These are phyloP conservation scores for Microctonus aethiopoides DNA, from an alignment of 2,888 invertebrate species.

Conservation along the genomic window DNA sequence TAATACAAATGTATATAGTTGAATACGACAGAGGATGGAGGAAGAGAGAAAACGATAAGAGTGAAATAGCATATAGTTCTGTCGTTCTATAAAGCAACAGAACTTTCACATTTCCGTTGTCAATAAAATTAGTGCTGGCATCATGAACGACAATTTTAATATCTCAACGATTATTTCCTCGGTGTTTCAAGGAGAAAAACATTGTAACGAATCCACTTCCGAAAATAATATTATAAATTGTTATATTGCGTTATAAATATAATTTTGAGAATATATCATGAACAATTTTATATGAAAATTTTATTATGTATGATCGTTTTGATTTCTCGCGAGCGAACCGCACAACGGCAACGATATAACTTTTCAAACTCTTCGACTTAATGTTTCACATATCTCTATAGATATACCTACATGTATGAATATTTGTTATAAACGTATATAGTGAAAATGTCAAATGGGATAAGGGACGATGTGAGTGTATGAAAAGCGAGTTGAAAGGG, in stretches of 20 bases:
- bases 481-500: not conserved
- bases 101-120: slow-evolving; percentile 30
- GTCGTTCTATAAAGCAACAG: slow-evolving; percentile 12
- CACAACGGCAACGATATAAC: not conserved
- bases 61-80: not conserved
- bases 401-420: not conserved
- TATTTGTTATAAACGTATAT: not conserved
- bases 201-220: not conserved
- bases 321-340: not conserved
- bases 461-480: not conserved
- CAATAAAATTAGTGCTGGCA: slow-evolving; percentile 33
- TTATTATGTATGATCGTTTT: not conserved
- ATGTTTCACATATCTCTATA: not conserved
- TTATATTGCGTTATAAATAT: not conserved
- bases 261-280: not conserved
- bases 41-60: not conserved
- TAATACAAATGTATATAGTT: not conserved
- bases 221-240: not conserved
- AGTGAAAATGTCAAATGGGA: not conserved
- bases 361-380: not conserved
- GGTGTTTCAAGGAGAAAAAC: not conserved
- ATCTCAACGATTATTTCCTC: slow-evolving; percentile 26
- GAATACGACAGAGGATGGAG: not conserved
- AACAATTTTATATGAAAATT: not conserved
- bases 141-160: slow-evolving; percentile 29